Evolutionary conservation across 2,888 invertebrate genomes (phyloP), one percentile per base, ranked within the genome.

Genomic region (Thyatira batis): DNA sequence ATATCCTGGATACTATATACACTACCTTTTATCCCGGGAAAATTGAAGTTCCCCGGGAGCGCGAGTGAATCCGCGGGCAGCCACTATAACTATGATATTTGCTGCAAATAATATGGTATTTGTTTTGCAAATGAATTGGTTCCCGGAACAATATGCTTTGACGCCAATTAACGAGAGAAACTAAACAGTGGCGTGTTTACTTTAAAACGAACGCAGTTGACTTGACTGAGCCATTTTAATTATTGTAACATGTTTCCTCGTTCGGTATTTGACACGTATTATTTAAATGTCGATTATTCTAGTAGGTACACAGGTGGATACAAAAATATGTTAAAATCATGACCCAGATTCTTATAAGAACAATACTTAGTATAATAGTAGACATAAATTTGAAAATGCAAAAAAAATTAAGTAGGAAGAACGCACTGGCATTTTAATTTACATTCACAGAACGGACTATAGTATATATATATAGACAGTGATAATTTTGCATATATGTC

Each of bases 121-220:
- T 84, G 77, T 80, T 73, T 68, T 65, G 74, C 73, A 76, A 82
- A 82, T 78, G 69, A 76, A 80, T 77, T 74, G 61, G 62, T 80
- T 81, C 75, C 45, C 33, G 65, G 77, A 81, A 78, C 77, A 69
- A 77, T 79, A 77, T 73, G 80, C 78, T 78, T 72, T 77, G 73
- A 71, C 69, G 76, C 79, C 80, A 84, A 83, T 85, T 84, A 82
- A 73, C 69, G 57, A 57, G 71, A 65, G 69, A 79, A 78, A 73
- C 68, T 61, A 72, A 73, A 71, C 73, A 75, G 63, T 56, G 25
- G 27, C 49, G 25, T 73, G 73, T 78, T 77, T 76, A 73, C 68
- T 65, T 71, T 65, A 61, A 50, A 61, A 67, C 67, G 65, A 58
- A 70, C 67, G 57, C 51, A 57, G n/a, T 50, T 56, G 48, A 45